Conservation (phyloP, 2,113 vertebrate species). For the Elephas maximus region DNA sequence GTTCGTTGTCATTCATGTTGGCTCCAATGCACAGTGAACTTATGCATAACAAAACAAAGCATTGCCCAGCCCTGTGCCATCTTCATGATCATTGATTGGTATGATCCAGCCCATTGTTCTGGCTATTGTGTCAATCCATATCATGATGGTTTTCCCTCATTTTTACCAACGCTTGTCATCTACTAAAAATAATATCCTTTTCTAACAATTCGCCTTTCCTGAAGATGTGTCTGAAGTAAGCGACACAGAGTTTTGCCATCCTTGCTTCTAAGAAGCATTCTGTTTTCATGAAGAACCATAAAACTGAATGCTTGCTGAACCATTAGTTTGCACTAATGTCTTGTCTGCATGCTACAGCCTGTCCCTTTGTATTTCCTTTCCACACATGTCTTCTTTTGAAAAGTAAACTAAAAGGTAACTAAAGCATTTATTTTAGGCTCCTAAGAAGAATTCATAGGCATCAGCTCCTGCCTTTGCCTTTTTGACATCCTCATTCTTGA, state of each 20-base stretch:
- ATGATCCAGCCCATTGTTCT: not conserved
- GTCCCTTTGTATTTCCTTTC: not conserved
- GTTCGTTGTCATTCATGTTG: not conserved
- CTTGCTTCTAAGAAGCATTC: not conserved
- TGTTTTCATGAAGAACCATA: not conserved
- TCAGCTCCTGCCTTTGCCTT: not conserved
- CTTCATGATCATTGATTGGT: not conserved
- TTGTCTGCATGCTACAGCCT: fast-evolving
- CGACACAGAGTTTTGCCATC: not conserved
- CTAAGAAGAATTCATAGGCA: not conserved
- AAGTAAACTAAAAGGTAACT: not conserved
- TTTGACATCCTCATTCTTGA: not conserved
- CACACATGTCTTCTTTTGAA: not conserved
- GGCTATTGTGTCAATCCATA: not conserved
- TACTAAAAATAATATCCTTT: not conserved
- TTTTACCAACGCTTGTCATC: not conserved
- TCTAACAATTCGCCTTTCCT: not conserved
- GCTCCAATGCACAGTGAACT: not conserved
- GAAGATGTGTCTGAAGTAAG: not conserved
- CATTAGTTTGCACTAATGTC: fast-evolving
- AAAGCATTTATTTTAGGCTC: not conserved
- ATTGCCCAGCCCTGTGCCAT: not conserved
- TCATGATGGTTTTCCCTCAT: not conserved
- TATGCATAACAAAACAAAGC: not conserved
- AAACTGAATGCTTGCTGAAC: not conserved